Evolutionary conservation across 2,113 vertebrate genomes (phyloP).

Genomic region (Toxostoma redivivum): DNA sequence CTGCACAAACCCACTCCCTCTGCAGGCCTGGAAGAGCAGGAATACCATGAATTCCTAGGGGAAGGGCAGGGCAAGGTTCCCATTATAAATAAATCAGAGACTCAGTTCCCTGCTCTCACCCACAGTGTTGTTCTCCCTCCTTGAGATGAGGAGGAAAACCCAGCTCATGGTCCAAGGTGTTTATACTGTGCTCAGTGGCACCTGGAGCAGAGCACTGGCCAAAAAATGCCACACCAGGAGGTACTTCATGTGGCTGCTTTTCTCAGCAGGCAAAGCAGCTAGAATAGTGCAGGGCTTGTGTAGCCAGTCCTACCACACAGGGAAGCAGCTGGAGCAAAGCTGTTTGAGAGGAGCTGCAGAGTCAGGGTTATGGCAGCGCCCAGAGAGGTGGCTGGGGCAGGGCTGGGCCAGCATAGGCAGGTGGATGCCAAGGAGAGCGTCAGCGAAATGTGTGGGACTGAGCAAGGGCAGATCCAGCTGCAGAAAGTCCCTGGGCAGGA

Average conservation of each 20-base stretch:
- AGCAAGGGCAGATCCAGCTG: background rate
- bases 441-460: background rate
- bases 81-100: background rate
- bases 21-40: background rate
- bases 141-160: background rate
- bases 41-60: background rate
- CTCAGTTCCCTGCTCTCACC: background rate
- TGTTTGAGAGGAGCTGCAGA: rapidly evolving
- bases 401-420: background rate
- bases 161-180: background rate
- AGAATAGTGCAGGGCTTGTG: background rate
- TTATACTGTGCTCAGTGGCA: background rate
- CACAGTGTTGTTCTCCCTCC: background rate
- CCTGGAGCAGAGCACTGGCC: rapidly evolving
- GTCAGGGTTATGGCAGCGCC: background rate
- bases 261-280: background rate
- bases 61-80: background rate
- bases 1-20: background rate
- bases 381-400: background rate
- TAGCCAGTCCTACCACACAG: background rate
- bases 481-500: background rate
- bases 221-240: background rate
- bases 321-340: background rate
- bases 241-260: background rate
- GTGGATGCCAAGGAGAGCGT: background rate